Evolutionary conservation across 2,797 vertebrate genomes (phyloP).

Genomic region (Gastrophryne carolinensis): DNA sequence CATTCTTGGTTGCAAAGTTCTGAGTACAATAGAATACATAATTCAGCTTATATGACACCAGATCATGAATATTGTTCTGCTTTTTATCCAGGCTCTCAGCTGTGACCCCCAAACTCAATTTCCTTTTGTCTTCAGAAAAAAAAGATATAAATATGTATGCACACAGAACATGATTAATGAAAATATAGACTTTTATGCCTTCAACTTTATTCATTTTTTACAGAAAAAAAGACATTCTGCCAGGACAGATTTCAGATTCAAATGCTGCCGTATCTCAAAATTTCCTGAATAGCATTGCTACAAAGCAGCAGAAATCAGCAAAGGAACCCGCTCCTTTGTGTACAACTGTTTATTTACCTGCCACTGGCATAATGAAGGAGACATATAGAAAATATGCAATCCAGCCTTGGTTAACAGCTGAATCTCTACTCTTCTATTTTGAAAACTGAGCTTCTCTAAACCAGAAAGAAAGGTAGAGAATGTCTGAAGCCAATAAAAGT

Average conservation of each 20-base stretch:
- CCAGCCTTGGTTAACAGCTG: conserved; percentile 36
- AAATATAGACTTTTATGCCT: conserved; percentile 37
- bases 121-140: not conserved
- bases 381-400: conserved; percentile 30
- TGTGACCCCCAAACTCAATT: conserved; percentile 19
- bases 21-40: not conserved
- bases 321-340: not conserved
- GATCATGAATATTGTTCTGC: not conserved
- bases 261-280: conserved; percentile 30
- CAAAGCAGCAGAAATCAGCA: conserved; percentile 17
- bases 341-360: conserved; percentile 19
- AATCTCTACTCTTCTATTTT: conserved; percentile 49
- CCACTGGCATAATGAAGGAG: conserved; percentile 26
- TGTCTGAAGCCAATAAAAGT: conserved; percentile 25
- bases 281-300: conserved; percentile 30
- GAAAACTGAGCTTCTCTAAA: conserved; percentile 39
- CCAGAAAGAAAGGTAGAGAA: conserved; percentile 37
- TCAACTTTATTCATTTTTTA: conserved; percentile 35
- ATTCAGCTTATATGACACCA: not conserved
- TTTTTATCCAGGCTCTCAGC: not conserved
- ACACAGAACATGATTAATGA: conserved; percentile 34
- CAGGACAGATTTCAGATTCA: conserved; percentile 8
- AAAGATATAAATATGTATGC: not conserved
- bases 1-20: too few species aligned
- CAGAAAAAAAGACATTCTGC: conserved; percentile 38